Percentiles rank a stretch among this genome's conserved stretches.
These are phyloP conservation scores for honey bee (Apis mellifera) DNA, from an alignment of 1,140 invertebrate species.

Conservation along the genomic window Amel_HAv3.1 CM009937.2:2945501-2946000, in stretches of 20 bases:
- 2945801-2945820: constrained; percentile 8
- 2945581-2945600: background rate
- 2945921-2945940: constrained; percentile 34
- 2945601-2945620: background rate
- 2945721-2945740: constrained; percentile 7
- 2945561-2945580: background rate
- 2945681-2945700: background rate
- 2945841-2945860: background rate
- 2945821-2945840: constrained; percentile 25
- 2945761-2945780: constrained; percentile 35
- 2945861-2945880: constrained; percentile 42
- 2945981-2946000: constrained; percentile 49
- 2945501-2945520: background rate
- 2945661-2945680: background rate
- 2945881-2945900: constrained; percentile 44
- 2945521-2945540: background rate
- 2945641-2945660: background rate
- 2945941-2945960: constrained; percentile 55
- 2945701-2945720: constrained; percentile 15
- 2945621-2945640: background rate
- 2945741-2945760: constrained; percentile 33
- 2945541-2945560: constrained; percentile 2
- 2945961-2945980: constrained; percentile 46
- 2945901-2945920: constrained; percentile 39
- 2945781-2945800: constrained; percentile 62